Evolutionary conservation across 2,888 invertebrate species (phyloP).

Genomic region (Diplolepis rosae): DNA sequence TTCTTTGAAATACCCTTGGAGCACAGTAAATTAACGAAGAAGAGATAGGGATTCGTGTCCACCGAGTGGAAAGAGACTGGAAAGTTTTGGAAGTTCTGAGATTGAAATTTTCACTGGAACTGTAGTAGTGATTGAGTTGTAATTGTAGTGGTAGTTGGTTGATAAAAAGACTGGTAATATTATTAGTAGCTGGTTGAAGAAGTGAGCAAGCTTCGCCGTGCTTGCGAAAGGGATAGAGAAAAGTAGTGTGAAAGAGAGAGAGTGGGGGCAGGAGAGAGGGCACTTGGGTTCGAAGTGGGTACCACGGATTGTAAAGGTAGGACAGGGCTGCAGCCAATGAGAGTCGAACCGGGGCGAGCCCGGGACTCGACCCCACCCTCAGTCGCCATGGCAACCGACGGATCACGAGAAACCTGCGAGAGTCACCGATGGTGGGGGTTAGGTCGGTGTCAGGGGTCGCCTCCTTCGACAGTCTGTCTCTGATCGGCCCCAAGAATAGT

Average conservation of each 20-base stretch:
- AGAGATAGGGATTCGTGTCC: conserved; percentile 33
- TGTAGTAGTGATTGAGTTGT: conserved; percentile 13
- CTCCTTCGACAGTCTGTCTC: conserved; percentile 72
- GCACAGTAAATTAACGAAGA: neutral
- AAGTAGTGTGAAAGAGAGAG: conserved; percentile 43
- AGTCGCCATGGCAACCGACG: conserved; percentile 70
- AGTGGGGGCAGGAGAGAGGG: conserved; percentile 47
- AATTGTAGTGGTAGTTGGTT: conserved; percentile 39
- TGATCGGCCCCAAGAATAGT: conserved; percentile 72
- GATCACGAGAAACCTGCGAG: conserved; percentile 68
- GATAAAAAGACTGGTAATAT: conserved; percentile 50
- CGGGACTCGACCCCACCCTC: conserved; percentile 72
- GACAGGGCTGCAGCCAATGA: conserved; percentile 68
- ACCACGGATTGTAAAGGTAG: conserved; percentile 58
- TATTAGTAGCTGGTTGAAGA: conserved; percentile 48
- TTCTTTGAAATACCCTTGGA: neutral
- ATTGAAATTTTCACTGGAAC: conserved; percentile 36
- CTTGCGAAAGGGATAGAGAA: conserved; percentile 39
- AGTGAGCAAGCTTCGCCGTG: conserved; percentile 14
- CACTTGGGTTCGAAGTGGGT: conserved; percentile 52
- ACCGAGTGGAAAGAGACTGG: neutral
- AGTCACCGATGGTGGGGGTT: conserved; percentile 60
- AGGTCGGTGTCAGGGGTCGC: conserved; percentile 73
- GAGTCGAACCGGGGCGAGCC: conserved; percentile 69
- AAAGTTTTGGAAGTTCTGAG: conserved; percentile 29